Conservation (phyloP, 37 sponge, comb jelly and placozoan genomes). For the Hexactinellida sp. region DNA sequence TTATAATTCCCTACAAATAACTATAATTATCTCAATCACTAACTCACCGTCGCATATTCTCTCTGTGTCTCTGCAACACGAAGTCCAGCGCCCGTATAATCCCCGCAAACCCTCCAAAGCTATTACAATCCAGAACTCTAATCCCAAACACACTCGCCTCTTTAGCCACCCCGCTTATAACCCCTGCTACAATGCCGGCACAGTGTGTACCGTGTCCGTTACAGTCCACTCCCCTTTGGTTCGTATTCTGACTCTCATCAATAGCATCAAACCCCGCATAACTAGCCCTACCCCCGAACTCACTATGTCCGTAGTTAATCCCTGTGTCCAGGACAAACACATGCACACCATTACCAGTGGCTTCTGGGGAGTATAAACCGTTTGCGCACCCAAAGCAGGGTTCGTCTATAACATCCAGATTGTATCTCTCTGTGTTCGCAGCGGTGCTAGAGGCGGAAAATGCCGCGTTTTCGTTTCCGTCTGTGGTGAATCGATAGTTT, state of each 20-base stretch:
- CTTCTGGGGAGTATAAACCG: not conserved
- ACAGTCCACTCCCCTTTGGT: not conserved
- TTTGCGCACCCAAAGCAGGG: not conserved
- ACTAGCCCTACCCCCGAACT: conserved; percentile 2
- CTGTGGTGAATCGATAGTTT: not conserved
- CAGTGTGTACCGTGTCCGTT: not conserved
- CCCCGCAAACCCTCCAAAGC: not conserved
- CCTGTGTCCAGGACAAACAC: conserved; percentile 20
- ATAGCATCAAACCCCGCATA: conserved; percentile 20
- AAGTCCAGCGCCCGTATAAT: not conserved
- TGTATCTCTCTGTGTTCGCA: not conserved
- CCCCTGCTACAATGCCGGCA: not conserved
- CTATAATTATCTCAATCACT: no score
- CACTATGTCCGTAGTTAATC: conserved; percentile 15
- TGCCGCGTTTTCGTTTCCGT: not conserved
- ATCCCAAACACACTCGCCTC: not conserved
- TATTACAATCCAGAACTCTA: conserved; percentile 13
- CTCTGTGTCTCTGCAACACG: not conserved
- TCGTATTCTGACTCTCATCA: not conserved
- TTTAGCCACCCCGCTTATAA: not conserved
- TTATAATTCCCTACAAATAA: no score
- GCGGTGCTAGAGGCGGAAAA: not conserved
- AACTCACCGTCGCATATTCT: not conserved
- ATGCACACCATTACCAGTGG: conserved; percentile 18
- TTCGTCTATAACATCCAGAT: not conserved